A percentile compares a stretch with the other conserved stretches of the same genome.
Conservation (phyloP, 2,797 vertebrate genomes). For the Sparus aurata region DNA sequence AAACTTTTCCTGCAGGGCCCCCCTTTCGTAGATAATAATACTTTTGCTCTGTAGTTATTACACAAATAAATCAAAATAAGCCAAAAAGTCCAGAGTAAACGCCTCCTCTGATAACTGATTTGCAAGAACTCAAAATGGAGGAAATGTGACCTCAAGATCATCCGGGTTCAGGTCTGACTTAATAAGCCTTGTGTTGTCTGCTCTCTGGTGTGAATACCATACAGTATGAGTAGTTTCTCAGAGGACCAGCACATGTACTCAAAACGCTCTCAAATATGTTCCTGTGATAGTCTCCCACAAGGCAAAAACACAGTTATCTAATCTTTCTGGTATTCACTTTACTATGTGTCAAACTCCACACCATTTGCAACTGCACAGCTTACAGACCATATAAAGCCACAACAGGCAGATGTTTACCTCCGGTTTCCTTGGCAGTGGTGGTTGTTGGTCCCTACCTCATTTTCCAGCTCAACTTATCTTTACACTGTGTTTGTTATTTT, state of each 20-base stretch:
- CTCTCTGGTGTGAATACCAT: background rate
- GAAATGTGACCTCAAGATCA: slow-evolving; percentile 11
- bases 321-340: slow-evolving; percentile 49
- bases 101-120: background rate
- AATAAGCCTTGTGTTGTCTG: background rate
- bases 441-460: slow-evolving; percentile 31
- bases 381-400: slow-evolving; percentile 53
- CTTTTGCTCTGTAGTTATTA: background rate
- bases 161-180: background rate
- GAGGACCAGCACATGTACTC: background rate
- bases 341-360: slow-evolving; percentile 27
- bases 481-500: slow-evolving; percentile 38
- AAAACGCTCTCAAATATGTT: slow-evolving; percentile 19
- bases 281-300: slow-evolving; percentile 2
- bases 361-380: slow-evolving; percentile 4
- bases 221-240: background rate
- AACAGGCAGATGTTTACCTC: slow-evolving; percentile 42
- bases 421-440: slow-evolving; percentile 52
- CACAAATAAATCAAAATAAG: background rate
- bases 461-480: slow-evolving; percentile 2
- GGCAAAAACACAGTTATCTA: slow-evolving; percentile 40
- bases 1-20: too few species aligned
- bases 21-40: too few species aligned
- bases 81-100: background rate
- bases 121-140: slow-evolving; percentile 8